phyloP scores from a whole-genome alignment of 1,140 invertebrate species.

The Drosophila kurseongensis region DNA sequence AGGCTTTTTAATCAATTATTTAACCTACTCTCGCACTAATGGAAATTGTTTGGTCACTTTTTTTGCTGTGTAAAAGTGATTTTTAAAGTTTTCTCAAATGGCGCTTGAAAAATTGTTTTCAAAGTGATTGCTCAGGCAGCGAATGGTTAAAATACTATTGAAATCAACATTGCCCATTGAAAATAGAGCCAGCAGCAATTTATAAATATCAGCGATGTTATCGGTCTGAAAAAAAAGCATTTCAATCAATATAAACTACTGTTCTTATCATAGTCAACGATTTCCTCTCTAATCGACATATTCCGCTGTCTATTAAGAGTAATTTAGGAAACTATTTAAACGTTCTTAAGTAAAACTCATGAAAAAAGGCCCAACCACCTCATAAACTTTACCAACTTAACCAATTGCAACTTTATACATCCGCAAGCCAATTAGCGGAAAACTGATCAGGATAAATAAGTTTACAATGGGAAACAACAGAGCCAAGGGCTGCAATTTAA shows the following conservation, averaged over 20 bases:
- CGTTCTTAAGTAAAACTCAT: not conserved
- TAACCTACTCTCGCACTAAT: constrained; percentile 44
- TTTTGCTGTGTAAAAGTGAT: constrained; percentile 13
- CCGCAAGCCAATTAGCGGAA: constrained; percentile 13
- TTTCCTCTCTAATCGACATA: too few species aligned
- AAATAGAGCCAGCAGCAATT: not conserved
- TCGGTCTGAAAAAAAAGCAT: too few species aligned
- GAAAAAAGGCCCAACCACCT: constrained; percentile 10
- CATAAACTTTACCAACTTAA: constrained; percentile 4
- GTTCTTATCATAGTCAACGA: too few species aligned
- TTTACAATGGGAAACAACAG: constrained; percentile 1
- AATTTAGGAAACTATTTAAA: not conserved
- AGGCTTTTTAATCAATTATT: constrained; percentile 69
- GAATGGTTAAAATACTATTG: not conserved
- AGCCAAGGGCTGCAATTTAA: constrained; percentile 40
- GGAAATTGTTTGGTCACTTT: constrained; percentile 28
- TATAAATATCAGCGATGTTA: too few species aligned
- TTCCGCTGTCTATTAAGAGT: not conserved
- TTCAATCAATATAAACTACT: too few species aligned
- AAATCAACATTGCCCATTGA: not conserved
- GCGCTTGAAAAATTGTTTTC: constrained; percentile 11
- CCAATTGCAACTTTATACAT: not conserved
- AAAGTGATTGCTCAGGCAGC: not conserved
- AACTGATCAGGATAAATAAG: constrained; percentile 4
- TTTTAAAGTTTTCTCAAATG: constrained; percentile 27